These are phyloP conservation scores for Pogonognathellus flavescens DNA, from an alignment of 1,140 invertebrate genomes.

Conservation along the genomic window DNA sequence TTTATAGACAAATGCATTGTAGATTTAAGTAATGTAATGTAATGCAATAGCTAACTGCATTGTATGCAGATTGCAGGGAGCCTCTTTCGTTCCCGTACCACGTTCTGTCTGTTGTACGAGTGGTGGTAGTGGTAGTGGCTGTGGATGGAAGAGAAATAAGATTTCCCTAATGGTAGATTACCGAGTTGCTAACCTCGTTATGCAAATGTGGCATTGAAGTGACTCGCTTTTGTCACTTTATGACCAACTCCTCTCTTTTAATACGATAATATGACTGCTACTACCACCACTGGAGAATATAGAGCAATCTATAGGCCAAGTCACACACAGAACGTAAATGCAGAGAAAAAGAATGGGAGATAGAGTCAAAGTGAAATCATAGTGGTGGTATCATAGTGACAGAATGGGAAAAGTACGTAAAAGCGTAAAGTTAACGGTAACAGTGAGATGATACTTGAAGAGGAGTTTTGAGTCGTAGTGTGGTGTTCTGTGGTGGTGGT, in stretches of 20 bases:
- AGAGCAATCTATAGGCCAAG: no score
- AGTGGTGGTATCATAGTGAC: background rate
- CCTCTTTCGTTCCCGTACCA: no score
- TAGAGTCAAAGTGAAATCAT: slow-evolving; percentile 4
- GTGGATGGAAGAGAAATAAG: slow-evolving; percentile 56
- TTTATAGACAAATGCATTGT: slow-evolving; percentile 36
- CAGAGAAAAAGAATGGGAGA: background rate
- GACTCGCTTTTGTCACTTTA: slow-evolving; percentile 54
- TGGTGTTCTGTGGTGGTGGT: background rate
- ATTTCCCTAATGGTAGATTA: slow-evolving; percentile 63
- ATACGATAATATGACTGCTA: slow-evolving; percentile 38
- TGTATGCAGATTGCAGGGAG: slow-evolving; percentile 39
- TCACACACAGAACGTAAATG: no score
- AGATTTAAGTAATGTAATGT: slow-evolving; percentile 46
- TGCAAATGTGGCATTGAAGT: slow-evolving; percentile 58
- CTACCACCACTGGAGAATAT: background rate
- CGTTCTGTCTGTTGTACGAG: background rate
- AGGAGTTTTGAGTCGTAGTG: background rate
- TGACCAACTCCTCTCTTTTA: slow-evolving; percentile 44
- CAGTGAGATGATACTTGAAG: background rate
- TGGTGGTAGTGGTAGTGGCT: slow-evolving; percentile 8
- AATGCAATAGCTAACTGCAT: slow-evolving; percentile 48
- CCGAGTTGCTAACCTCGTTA: slow-evolving; percentile 62
- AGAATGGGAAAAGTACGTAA: slow-evolving; percentile 18
- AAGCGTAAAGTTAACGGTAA: background rate